phyloP scores from a whole-genome alignment of 1,140 invertebrate species.

The Phymorhynchus buccinoides region DNA sequence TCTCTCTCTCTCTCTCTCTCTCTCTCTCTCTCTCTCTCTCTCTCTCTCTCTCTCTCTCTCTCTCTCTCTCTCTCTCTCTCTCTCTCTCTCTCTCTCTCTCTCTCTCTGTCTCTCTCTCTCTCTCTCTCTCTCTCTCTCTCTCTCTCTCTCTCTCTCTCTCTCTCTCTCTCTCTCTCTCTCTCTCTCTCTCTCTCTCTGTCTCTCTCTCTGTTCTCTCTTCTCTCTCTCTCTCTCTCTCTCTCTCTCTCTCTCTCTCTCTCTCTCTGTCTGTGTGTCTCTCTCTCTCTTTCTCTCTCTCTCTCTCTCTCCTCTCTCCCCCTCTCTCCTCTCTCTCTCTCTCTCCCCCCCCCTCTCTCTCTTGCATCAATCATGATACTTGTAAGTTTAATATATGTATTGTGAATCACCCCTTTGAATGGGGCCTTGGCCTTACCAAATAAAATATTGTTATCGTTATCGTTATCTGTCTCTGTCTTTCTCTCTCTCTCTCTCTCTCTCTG shows the following conservation, averaged over 20 bases:
- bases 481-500: background rate
- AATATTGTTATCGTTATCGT: too few relatives aligned
- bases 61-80: background rate
- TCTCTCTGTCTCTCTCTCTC: background rate
- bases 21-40: background rate
- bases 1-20: conserved; percentile 19
- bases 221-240: background rate
- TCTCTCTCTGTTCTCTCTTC: background rate
- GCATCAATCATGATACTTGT: background rate
- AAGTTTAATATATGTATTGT: background rate
- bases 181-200: background rate
- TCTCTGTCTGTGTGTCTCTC: background rate
- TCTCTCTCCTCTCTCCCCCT: background rate
- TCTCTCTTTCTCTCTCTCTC: background rate
- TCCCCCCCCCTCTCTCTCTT: background rate
- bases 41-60: background rate
- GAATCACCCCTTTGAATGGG: background rate
- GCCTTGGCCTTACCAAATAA: background rate
- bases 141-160: background rate
- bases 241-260: background rate
- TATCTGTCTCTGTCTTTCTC: background rate
- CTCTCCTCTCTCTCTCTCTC: background rate
- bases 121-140: background rate
- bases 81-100: background rate
- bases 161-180: background rate